Base-by-base conservation (phyloP, 1,140 invertebrate genomes). In the Sitobion miscanthi region DNA sequence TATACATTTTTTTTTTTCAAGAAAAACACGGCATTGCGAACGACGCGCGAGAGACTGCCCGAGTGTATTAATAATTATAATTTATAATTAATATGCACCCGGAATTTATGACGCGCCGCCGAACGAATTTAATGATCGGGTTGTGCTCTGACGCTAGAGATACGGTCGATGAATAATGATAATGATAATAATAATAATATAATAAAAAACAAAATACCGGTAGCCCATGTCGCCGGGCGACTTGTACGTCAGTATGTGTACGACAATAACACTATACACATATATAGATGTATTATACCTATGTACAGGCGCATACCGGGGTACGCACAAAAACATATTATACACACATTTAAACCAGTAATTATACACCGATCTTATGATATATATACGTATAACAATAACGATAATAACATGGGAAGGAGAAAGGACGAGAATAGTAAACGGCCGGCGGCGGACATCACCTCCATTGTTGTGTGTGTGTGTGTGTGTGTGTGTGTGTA, bases 161-260 rank as follows among this genome's bases (percentile, higher is more conserved):
- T 42, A 47, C 38, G 47, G 47, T 42, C 52, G n/a, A 90, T 90
- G 54, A 42, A 62, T 90, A 69, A 69, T 90, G 69, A 69, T 30
- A 45, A 62, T 45, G 17, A 90, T 30, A 42, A 42, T 38, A 54
- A 62, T 25, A 89, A 89, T 23, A 62, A 62, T 20, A 90, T 30
- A 93, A 38, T 38, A 38, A 38, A 38, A 57, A 93, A 93, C 42
- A 93, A 93, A 93, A 93, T 85, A 77, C 91, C 91, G 42, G 91
- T 93, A 93, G 91, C 91, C 11, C 62, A 14, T 69, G 62, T 69
- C 30, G 62, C 30, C 21, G n/a, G 30, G n/a, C 30, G 30, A 35
- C 62, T 77, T 17, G 62, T 77, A 77, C 11, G 14, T 30, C 25
- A 1, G 85, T 47, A 30, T 30, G 20, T n/a, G 91, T 91, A 45